These are phyloP conservation scores for Lamellibrachia luymesi DNA, from an alignment of 1,140 invertebrate species.

Conservation along the genomic window DNA sequence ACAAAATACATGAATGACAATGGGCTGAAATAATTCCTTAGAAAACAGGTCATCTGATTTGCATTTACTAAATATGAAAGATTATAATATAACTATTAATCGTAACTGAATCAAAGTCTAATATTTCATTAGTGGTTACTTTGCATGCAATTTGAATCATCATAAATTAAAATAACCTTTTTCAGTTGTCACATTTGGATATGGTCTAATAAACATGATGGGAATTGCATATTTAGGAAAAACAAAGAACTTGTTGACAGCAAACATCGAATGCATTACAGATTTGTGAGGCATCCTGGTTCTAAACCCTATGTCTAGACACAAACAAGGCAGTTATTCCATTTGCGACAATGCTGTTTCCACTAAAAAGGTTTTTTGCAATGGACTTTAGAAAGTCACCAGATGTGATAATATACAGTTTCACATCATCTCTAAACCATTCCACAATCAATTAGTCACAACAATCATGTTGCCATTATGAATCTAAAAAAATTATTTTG, in stretches of 20 bases:
- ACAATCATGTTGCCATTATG: no score
- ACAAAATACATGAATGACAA: neutral
- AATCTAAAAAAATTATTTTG: no score
- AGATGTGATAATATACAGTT: no score
- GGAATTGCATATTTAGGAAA: neutral
- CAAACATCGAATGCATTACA: neutral
- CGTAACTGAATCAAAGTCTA: neutral
- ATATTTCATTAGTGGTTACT: neutral
- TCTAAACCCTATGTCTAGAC: neutral
- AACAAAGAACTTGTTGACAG: neutral
- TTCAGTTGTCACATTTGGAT: neutral
- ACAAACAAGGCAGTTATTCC: neutral
- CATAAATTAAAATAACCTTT: neutral
- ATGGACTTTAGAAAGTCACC: neutral
- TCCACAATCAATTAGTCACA: no score
- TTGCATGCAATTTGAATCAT: neutral
- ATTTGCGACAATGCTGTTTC: neutral
- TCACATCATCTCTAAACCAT: no score
- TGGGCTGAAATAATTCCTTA: neutral
- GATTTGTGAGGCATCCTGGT: neutral
- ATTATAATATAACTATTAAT: neutral
- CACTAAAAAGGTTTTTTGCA: neutral
- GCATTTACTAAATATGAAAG: neutral
- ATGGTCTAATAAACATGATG: neutral
- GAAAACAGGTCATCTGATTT: neutral